Percentiles rank a stretch among this genome's conserved stretches.
These are phyloP conservation scores for Uloborus diversus DNA, from an alignment of 1,140 invertebrate genomes.

Conservation along the genomic window DNA sequence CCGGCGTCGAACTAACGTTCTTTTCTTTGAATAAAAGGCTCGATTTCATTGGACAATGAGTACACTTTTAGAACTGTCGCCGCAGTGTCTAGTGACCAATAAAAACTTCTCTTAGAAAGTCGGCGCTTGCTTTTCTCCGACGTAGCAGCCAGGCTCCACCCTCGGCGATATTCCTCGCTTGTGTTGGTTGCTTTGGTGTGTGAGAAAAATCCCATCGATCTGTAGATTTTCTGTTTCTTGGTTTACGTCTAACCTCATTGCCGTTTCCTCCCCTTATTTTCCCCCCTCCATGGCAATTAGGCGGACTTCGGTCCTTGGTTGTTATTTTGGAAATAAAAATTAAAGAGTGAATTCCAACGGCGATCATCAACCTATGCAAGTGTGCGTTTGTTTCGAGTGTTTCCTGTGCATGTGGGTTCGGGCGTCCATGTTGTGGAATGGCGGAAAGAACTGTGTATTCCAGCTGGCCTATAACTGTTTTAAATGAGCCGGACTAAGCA, in stretches of 20 bases:
- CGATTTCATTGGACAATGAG: constrained; percentile 21
- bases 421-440: constrained; percentile 50
- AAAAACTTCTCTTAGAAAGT: constrained; percentile 6
- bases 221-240: constrained; percentile 44
- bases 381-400: constrained; percentile 25
- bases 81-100: constrained; percentile 36
- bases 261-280: background rate
- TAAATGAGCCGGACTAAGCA: constrained; percentile 41
- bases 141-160: constrained; percentile 47
- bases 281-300: constrained; percentile 15
- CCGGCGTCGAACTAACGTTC: constrained; percentile 24
- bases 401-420: constrained; percentile 42
- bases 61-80: constrained; percentile 33
- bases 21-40: constrained; percentile 16
- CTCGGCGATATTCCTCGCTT: constrained; percentile 34
- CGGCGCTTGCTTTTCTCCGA: constrained; percentile 13
- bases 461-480: constrained; percentile 14
- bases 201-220: constrained; percentile 38
- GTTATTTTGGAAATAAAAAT: background rate
- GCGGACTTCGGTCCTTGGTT: background rate
- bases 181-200: constrained; percentile 38
- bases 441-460: background rate
- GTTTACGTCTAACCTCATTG: background rate
- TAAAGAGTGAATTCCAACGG: background rate
- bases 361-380: background rate